phyloP scores from a whole-genome alignment of 2,888 invertebrate genomes.

The Cataglyphis rosenhaueri region DNA sequence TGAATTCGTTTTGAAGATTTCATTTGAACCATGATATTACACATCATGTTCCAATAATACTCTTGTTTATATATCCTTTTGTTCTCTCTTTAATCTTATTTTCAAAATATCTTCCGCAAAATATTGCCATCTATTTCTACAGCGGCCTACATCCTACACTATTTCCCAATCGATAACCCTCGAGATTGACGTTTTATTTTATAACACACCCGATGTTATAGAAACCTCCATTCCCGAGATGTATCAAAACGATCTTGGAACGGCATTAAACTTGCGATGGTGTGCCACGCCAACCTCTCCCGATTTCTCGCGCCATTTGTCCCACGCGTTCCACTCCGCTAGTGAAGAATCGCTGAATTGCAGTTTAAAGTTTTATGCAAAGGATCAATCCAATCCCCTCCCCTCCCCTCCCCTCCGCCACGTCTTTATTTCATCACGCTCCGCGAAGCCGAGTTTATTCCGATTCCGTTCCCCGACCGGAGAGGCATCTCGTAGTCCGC shows the following conservation, averaged over 20 bases:
- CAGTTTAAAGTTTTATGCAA: slow-evolving; percentile 69
- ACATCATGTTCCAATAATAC: not conserved
- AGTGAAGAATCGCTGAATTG: slow-evolving; percentile 50
- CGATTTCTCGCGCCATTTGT: slow-evolving; percentile 70
- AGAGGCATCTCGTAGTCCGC: slow-evolving; percentile 15
- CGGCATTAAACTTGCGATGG: slow-evolving; percentile 20
- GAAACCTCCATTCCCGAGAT: slow-evolving; percentile 8
- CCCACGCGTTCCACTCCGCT: slow-evolving; percentile 30
- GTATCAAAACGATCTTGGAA: slow-evolving; percentile 17
- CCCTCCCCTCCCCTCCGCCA: not conserved
- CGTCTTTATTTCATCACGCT: slow-evolving; percentile 44
- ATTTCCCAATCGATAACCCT: slow-evolving; percentile 17
- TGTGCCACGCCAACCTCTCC: slow-evolving; percentile 52
- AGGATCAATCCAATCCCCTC: slow-evolving; percentile 52
- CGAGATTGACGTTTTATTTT: not conserved
- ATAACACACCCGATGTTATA: not conserved
- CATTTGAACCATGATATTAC: not conserved
- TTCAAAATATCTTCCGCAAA: not conserved
- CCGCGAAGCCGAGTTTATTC: slow-evolving; percentile 62
- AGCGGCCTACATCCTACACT: not conserved
- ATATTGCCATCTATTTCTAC: not conserved
- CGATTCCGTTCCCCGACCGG: slow-evolving; percentile 56
- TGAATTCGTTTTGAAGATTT: not conserved
- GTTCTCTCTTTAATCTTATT: not conserved
- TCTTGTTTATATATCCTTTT: not conserved